These are phyloP conservation scores for Diuraphis noxia DNA, from an alignment of 1,140 invertebrate genomes.

Conservation along the genomic window DNA sequence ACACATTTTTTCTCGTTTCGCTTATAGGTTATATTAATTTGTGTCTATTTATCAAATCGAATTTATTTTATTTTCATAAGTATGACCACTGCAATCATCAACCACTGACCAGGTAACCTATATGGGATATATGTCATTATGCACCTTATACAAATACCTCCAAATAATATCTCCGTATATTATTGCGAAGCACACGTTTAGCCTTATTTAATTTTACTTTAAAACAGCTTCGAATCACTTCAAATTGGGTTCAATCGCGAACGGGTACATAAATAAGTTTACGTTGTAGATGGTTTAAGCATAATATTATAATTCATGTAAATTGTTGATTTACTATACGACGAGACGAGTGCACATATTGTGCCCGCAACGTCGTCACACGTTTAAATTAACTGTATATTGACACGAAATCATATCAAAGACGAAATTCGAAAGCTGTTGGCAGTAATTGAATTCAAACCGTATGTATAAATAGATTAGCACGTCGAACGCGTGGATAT, in stretches of 20 bases:
- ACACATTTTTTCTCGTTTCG: no score
- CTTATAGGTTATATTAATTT: no score
- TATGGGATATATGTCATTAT: no score
- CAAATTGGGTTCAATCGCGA: neutral
- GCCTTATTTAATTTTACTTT: neutral
- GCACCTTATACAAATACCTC: neutral
- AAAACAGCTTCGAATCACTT: neutral
- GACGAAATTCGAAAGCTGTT: slow-evolving; percentile 14
- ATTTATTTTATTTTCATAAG: no score
- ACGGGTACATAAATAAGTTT: neutral
- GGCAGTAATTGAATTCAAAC: neutral
- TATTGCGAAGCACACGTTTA: neutral
- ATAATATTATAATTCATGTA: neutral
- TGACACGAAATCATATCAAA: slow-evolving; percentile 24
- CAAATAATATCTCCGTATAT: neutral
- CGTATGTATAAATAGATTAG: neutral
- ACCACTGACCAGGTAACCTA: no score
- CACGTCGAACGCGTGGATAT: neutral
- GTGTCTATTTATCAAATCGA: no score
- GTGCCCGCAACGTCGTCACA: neutral
- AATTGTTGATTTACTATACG: slow-evolving; percentile 17
- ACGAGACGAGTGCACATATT: neutral
- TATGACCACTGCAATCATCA: no score
- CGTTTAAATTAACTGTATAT: neutral
- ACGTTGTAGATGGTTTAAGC: neutral